Evolutionary conservation across 2,113 vertebrate genomes (phyloP).

Genomic region (Delphinapterus leucas): DNA sequence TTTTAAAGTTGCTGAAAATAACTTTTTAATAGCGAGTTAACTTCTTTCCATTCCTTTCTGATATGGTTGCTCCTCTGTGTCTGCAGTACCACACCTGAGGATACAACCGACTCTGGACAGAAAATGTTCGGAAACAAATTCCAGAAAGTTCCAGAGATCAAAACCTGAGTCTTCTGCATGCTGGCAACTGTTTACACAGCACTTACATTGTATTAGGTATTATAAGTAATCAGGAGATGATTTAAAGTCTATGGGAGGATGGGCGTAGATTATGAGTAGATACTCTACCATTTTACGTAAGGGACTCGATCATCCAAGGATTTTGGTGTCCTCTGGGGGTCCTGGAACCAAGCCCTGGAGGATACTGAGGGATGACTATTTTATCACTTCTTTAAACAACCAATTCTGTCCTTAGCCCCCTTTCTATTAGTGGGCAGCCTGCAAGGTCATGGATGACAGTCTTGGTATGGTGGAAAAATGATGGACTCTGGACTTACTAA

Average conservation of each 20-base stretch:
- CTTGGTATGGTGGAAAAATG: not conserved
- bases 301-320: not conserved
- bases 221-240: not conserved
- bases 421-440: not conserved
- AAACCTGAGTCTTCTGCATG: not conserved
- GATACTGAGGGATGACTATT: not conserved
- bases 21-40: not conserved
- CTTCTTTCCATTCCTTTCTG: not conserved
- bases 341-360: not conserved
- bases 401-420: not conserved
- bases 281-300: not conserved
- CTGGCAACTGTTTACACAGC: not conserved
- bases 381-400: not conserved
- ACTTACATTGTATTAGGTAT: not conserved
- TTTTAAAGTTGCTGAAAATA: conserved; percentile 16
- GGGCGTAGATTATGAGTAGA: not conserved
- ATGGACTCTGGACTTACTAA: not conserved
- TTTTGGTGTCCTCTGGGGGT: not conserved
- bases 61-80: not conserved
- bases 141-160: not conserved
- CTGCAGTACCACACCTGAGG: not conserved
- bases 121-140: not conserved
- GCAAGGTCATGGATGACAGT: not conserved
- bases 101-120: not conserved
- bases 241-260: not conserved